Conservation (phyloP, 2,113 vertebrate species). For the Clarias magur region DNA sequence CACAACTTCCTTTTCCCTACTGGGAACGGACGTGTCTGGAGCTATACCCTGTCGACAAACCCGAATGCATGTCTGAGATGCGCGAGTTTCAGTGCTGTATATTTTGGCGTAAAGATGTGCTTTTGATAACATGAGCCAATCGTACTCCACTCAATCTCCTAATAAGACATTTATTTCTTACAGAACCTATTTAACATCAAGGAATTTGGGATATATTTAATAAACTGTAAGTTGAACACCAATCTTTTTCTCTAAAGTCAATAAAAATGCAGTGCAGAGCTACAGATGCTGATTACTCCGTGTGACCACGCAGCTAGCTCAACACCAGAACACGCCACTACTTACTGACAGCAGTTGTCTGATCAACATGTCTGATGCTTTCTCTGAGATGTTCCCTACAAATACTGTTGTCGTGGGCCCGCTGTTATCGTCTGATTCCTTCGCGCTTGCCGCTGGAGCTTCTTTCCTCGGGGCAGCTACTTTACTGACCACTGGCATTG, state of each 20-base stretch:
- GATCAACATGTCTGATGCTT: conserved; percentile 98
- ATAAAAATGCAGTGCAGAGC: not conserved
- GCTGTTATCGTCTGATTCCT: conserved; percentile 86
- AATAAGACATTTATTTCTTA: not conserved
- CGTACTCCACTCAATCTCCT: not conserved
- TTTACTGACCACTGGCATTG: conserved; percentile 90
- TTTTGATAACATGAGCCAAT: not conserved
- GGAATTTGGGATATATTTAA: not conserved
- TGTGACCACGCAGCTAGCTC: not conserved
- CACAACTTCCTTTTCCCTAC: no score
- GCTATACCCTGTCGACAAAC: no score
- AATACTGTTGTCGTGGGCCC: conserved; percentile 98
- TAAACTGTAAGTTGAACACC: not conserved
- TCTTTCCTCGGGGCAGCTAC: conserved; percentile 87
- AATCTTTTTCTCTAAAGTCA: not conserved
- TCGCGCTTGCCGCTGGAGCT: conserved; percentile 73
- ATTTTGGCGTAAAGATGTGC: no score
- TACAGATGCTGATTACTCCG: not conserved
- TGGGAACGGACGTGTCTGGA: no score
- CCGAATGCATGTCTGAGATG: no score
- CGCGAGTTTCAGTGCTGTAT: no score
- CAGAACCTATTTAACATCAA: not conserved
- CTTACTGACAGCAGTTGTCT: conserved; percentile 95
- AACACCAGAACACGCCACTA: conserved; percentile 9
- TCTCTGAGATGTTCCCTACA: conserved; percentile 98